Evolutionary conservation across 2,888 invertebrate species (phyloP), one percentile per base, ranked within the genome.

Genomic region (Drosophila kanekoi): DNA sequence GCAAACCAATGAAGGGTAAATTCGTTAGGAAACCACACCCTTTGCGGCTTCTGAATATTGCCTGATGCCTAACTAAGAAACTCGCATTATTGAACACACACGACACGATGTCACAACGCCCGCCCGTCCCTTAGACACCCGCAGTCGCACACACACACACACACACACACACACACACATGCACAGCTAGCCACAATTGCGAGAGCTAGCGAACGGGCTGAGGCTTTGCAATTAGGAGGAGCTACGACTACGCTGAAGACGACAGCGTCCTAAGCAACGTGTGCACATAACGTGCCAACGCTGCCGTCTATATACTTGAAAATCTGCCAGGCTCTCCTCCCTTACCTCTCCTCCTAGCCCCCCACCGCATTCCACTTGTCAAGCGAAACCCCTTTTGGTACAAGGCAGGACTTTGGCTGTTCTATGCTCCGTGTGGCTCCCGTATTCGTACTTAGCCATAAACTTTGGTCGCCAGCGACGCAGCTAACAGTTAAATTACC

Each of bases 401-500:
- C 11, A 33, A 23, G 79, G 59, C 81, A 74, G 75, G 62, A 69
- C 75, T 57, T 48, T 62, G 54, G 37, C 77, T 64, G 62, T 57
- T 75, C 75, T 68, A 75, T 75, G 60, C 58, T 62, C 47, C 75
- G 28, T 28, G 8, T 51, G 76, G 28, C 28, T 28, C 64, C 75
- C 77, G 80, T 76, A 76, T 61, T 89, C 74, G 88, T 79, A 87
- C 83, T 89, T 89, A 89, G 83, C 83, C 89, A 84, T 84, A 84
- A 84, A 84, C 83, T 88, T 89, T 89, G 83, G 67, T 84, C 81
- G 79, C 85, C 77, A 79, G 83, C 79, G 58, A 79, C 80, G 84
- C 81, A 79, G 89, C 89, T 85, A 85, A 88, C 88, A 89, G 83
- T 83, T 83, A 88, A 83, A 89, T 83, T 83, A 89, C 89, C 89